Base-by-base conservation (phyloP, 2,113 vertebrate genomes). In the Anhinga anhinga region DNA sequence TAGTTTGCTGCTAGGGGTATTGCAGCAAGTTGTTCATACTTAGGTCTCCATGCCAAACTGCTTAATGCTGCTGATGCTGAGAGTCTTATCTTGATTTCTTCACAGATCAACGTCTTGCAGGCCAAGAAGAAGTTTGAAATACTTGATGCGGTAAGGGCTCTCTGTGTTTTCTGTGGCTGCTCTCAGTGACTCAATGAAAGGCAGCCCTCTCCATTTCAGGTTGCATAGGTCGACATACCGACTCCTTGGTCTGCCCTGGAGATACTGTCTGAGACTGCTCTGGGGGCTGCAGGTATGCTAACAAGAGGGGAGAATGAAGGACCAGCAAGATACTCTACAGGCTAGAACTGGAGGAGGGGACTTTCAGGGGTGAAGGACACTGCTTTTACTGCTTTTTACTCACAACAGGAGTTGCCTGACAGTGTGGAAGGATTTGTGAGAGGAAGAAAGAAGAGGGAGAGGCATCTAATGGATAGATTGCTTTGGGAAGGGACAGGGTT, bases 51-150 rank as follows among this genome's bases (percentile, higher is more conserved):
- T 62, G 44, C 21, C 15, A 15, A 50, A 8, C 52, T 72, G 53
- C 52, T 77, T 56, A 18, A 15, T 30, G 71, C 61, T 88, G 77
- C 78, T 25, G 55, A 27, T 38, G 27, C 79, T 71, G 21, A 94
- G 55, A 7, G 10, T 38, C 29, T 40, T 36, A 0, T n/a, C 36
- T 56, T 26, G 25, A 42, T 78, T 86, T 36, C 36, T 52, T 82
- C 92, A 9, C 95, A 99, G 99, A 99, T 99, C 96, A 99, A 99
- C 0, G 99, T 99, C 34, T 99, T 99, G 58, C 99, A 99, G 90
- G 99, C 99, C 40, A 99, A 99, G 98, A 99, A 99, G 98, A 99
- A 99, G 93, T 99, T 99, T 65, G 99, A 99, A 97, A 99, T 99
- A 82, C 97, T 99, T 32, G 99, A 99, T 34, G 99, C 99, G 71